phyloP scores from a whole-genome alignment of 2,113 vertebrate species.

The Sciurus niger region DNA sequence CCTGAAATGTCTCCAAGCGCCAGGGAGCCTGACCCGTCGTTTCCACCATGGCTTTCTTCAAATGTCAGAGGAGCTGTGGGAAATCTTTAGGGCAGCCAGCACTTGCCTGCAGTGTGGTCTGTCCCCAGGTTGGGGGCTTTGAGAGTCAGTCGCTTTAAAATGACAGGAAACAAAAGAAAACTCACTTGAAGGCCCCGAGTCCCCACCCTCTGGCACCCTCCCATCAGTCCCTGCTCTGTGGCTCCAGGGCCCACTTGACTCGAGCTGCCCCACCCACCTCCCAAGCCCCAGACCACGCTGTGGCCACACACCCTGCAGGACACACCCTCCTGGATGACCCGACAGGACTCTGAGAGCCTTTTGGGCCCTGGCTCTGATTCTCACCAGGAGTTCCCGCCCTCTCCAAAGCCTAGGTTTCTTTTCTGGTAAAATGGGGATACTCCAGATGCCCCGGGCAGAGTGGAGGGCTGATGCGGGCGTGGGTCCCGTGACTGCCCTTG shows the following conservation, averaged over 20 bases:
- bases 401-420: not conserved
- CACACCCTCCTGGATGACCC: fast-evolving
- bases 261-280: fast-evolving
- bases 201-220: fast-evolving
- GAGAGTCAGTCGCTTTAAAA: not conserved
- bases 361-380: not conserved
- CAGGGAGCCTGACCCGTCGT: not conserved
- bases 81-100: fast-evolving
- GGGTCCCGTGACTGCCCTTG: not conserved
- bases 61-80: not conserved
- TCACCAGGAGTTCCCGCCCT: not conserved
- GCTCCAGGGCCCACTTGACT: fast-evolving
- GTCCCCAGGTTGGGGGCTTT: too few relatives aligned
- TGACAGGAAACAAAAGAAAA: not conserved
- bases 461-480: not conserved
- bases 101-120: fast-evolving
- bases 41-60: not conserved
- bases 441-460: fast-evolving
- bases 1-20: not conserved
- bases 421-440: not conserved
- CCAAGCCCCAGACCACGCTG: not conserved
- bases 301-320: not conserved
- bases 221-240: fast-evolving
- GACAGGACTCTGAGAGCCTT: not conserved
- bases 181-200: not conserved